Base-by-base conservation (phyloP, 2,797 vertebrate genomes). In the Limnodromus scolopaceus region DNA sequence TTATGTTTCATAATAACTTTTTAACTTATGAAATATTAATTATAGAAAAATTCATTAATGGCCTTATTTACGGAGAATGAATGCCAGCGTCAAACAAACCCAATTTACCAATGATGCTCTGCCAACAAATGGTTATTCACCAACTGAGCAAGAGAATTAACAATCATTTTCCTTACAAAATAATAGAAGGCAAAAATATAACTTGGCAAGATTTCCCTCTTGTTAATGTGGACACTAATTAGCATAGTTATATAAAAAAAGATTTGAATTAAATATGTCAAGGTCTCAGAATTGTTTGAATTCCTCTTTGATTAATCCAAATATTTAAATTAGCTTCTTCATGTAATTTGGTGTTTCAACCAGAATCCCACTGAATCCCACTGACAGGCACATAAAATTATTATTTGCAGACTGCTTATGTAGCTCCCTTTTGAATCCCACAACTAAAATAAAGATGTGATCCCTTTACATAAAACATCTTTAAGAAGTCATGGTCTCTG, bases 321-420 rank as follows among this genome's bases (percentile, higher is more conserved):
- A 96, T 97, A 97, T 96, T 98, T 96, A 97, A 97, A 94, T 93
- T 83, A 78, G 54, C 65, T 96, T 77, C 60, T 71, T 96, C 70
- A 5, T 84, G 64, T 96, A 96, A 97, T 93, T 95, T 92, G 89
- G 53, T 55, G 20, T 93, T 96, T 97, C 88, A 97, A 68, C 34
- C 66, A 86, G 68, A 87, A 89, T 93, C 70, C 86, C 68, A 72
- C 72, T 76, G 92, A 94, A 82, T 96, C 85, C 79, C 58, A 90
- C 71, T 86, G 92, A 95, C 48, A 95, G 83, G 49, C 86, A 97
- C 61, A 92, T 84, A 80, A 96, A 97, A 98, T 96, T 79, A 75
- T n/a, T 84, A 95, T 95, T 97, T 97, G 79, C 58, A 94, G 92
- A 91, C 54, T 95, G 65, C 93, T 96, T 95, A 84, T 51, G 13